Percentiles rank a stretch among this genome's conserved stretches.
Conservation (phyloP, 2,797 vertebrate genomes). For the Enoplosus armatus region DNA sequence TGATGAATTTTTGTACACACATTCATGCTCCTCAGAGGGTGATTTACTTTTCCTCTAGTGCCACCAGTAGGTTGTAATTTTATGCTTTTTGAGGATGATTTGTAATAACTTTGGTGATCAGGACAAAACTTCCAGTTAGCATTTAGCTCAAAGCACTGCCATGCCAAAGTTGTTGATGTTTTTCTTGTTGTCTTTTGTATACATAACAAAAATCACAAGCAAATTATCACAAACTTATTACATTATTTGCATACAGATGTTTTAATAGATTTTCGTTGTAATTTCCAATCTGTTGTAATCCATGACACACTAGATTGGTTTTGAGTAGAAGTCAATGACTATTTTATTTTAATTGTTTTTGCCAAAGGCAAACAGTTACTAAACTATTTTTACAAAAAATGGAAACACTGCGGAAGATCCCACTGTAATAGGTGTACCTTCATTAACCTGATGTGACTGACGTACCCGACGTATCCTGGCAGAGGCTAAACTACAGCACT, state of each 20-base stretch:
- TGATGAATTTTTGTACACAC: too few species aligned
- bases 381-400: not conserved
- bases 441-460: not conserved
- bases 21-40: too few species aligned
- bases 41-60: too few species aligned
- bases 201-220: not conserved
- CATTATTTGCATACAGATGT: not conserved
- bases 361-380: not conserved
- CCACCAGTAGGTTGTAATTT: too few species aligned
- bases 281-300: too few species aligned
- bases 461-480: not conserved
- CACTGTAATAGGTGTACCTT: not conserved
- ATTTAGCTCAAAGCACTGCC: too few species aligned
- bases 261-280: not conserved
- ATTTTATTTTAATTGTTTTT: too few species aligned
- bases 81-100: too few species aligned
- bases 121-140: too few species aligned
- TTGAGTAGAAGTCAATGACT: too few species aligned
- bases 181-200: not conserved
- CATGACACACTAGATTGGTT: too few species aligned
- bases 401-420: not conserved
- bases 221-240: not conserved
- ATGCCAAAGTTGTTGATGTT: not conserved
- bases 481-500: not conserved
- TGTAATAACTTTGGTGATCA: too few species aligned